Conservation (phyloP, 1,140 invertebrate species). For the Muscidifurax raptorellus region DNA sequence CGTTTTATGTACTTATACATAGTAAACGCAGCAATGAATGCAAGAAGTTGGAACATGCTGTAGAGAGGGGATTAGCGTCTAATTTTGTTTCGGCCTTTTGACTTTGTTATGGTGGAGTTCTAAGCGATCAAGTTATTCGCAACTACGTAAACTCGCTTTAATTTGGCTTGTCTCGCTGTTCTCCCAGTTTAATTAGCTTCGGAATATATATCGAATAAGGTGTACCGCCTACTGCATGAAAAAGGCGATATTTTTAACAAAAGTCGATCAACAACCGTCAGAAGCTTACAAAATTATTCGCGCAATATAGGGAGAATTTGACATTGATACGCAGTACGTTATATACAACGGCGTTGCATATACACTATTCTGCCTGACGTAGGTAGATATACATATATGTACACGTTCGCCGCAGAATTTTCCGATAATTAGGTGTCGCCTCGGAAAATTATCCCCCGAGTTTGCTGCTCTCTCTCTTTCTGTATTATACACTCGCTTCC, state of each 20-base stretch:
- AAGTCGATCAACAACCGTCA: too few relatives aligned
- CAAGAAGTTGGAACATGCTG: neutral
- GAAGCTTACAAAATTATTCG: neutral
- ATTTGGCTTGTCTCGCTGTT: neutral
- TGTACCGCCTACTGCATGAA: neutral
- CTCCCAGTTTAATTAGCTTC: neutral
- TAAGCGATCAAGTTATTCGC: neutral
- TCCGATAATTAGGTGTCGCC: constrained; percentile 66
- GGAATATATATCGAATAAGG: neutral
- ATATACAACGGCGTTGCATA: neutral
- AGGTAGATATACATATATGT: neutral
- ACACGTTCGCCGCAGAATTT: constrained; percentile 57
- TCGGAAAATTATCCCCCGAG: constrained; percentile 58
- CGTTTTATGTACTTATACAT: neutral
- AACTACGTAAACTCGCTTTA: constrained; percentile 18
- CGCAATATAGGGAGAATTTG: neutral
- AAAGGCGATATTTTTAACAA: too few relatives aligned
- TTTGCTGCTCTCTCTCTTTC: neutral
- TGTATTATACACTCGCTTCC: neutral
- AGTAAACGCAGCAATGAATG: neutral
- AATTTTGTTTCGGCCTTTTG: neutral
- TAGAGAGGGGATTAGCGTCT: neutral
- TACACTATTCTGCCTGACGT: too few relatives aligned
- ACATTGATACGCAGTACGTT: too few relatives aligned
- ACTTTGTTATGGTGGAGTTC: neutral